Conservation (phyloP, 2,888 invertebrate species). For the Amblyjoppa proteus region DNA sequence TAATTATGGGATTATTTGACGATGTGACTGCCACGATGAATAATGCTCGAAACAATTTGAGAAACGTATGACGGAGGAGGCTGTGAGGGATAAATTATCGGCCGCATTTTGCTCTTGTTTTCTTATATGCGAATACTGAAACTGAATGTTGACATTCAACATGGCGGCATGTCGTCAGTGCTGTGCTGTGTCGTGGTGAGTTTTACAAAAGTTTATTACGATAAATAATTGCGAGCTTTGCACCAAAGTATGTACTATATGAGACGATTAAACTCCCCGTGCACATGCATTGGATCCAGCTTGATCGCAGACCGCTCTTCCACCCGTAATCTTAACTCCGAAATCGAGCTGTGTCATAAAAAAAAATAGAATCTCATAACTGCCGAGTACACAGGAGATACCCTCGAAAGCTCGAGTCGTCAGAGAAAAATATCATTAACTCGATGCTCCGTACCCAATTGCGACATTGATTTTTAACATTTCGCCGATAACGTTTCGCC, state of each 20-base stretch:
- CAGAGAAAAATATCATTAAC: slow-evolving; percentile 31
- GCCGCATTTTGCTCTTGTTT: slow-evolving; percentile 64
- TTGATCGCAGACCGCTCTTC: neutral
- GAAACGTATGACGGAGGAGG: neutral
- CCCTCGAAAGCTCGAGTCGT: slow-evolving; percentile 24
- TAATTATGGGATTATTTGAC: slow-evolving; percentile 36
- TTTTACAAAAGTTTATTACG: slow-evolving; percentile 85
- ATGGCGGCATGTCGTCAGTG: slow-evolving; percentile 98
- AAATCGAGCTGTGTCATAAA: slow-evolving; percentile 67
- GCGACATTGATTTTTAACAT: slow-evolving; percentile 14
- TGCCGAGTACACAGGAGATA: slow-evolving; percentile 68
- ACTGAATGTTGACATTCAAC: slow-evolving; percentile 92
- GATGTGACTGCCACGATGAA: neutral
- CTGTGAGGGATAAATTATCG: neutral
- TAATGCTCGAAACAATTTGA: neutral
- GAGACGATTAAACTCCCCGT: slow-evolving; percentile 35
- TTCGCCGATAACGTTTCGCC: slow-evolving; percentile 17
- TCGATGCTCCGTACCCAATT: neutral
- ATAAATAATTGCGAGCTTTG: slow-evolving; percentile 73
- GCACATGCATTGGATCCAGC: slow-evolving; percentile 49
- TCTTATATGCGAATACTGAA: slow-evolving; percentile 59
- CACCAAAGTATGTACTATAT: slow-evolving; percentile 56
- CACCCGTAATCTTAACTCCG: neutral
- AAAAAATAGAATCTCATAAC: slow-evolving; percentile 79
- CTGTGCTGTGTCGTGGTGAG: slow-evolving; percentile 98